Base-by-base conservation (phyloP, 2,797 vertebrate species). In the Crotalus adamanteus region DNA sequence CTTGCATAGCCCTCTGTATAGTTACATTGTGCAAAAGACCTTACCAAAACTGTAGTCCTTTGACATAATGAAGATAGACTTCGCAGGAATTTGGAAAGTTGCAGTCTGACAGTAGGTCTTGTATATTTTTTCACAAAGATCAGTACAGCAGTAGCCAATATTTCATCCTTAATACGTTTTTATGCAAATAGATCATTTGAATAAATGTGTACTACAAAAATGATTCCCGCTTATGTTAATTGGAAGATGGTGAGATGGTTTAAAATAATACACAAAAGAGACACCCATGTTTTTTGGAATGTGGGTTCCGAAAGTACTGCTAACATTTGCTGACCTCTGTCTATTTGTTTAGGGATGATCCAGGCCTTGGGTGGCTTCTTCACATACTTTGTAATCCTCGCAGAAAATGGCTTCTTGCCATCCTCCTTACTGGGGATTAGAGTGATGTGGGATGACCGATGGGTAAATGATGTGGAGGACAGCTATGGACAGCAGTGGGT, bases 401-500 rank as follows among this genome's bases (percentile, higher is more conserved):
- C 99, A 6, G 99, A 99, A 96, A 99, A 99, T 0, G 99, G 99
- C 5, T 99, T 99, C 97, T 97, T 98, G 90, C 99, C 99, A 0
- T 96, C 96, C 12, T 97, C 98, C 91, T 98, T 99, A 94, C 2
- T 99, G 31, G 99, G 98, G 1, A 59, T 99, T 92, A 97, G 99
- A 94, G 96, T 99, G 59, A 9, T 89, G 0, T 99, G 99, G 99
- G 99, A 99, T 31, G 98, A 99, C 97, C 98, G 98, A 87, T 98
- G 97, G 95, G 0, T 98, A 61, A 99, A 99, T 0, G 99, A 99
- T 37, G 97, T 99, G 91, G 99, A 99, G 90, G 99, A 99, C 97
- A 99, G 99, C 96, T 99, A 99, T 0, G 99, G 99, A n/a, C 99
- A 99, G 97, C 98, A 99, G 73, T 99, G 99, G 99, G 99, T 99